A percentile compares a stretch with the other conserved stretches of the same genome.
Evolutionary conservation across 2,888 invertebrate genomes (phyloP).

Genomic region (Autographa gamma): DNA sequence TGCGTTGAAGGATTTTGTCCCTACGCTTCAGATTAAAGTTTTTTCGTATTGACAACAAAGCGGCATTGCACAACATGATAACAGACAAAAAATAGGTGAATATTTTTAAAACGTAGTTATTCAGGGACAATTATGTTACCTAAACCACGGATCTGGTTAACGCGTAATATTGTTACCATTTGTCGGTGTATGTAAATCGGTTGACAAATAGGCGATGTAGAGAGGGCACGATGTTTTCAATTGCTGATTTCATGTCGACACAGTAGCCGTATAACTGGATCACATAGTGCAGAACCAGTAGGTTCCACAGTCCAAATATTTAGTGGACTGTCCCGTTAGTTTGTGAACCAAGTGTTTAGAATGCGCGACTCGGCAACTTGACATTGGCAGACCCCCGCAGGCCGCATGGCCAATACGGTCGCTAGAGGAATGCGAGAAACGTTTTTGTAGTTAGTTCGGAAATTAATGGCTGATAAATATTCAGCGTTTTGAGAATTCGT

Average conservation of each 20-base stretch:
- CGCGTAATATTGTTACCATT: conserved; percentile 24
- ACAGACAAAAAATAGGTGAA: conserved; percentile 21
- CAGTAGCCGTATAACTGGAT: conserved; percentile 42
- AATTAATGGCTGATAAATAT: conserved; percentile 59
- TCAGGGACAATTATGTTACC: neutral
- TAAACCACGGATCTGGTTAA: conserved; percentile 25
- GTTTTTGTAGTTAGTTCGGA: conserved; percentile 50
- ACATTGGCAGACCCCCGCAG: conserved; percentile 58
- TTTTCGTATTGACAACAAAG: conserved; percentile 9
- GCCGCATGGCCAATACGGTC: conserved; percentile 26
- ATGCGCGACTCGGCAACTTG: conserved; percentile 52
- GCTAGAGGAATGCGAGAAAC: conserved; percentile 56
- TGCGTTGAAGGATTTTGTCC: conserved; percentile 70
- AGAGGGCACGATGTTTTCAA: conserved; percentile 43
- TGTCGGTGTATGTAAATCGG: conserved; percentile 16
- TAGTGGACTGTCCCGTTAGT: conserved; percentile 52
- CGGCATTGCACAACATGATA: neutral
- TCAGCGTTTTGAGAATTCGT: conserved; percentile 49
- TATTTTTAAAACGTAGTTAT: neutral
- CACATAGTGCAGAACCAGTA: conserved; percentile 52
- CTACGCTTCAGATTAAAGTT: conserved; percentile 37
- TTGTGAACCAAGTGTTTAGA: conserved; percentile 43
- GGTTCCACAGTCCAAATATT: conserved; percentile 37
- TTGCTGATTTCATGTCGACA: conserved; percentile 46
- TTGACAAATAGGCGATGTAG: conserved; percentile 11